Evolutionary conservation across 1,140 invertebrate species (phyloP).

Genomic region (Pseudomyrmex gracilis): DNA sequence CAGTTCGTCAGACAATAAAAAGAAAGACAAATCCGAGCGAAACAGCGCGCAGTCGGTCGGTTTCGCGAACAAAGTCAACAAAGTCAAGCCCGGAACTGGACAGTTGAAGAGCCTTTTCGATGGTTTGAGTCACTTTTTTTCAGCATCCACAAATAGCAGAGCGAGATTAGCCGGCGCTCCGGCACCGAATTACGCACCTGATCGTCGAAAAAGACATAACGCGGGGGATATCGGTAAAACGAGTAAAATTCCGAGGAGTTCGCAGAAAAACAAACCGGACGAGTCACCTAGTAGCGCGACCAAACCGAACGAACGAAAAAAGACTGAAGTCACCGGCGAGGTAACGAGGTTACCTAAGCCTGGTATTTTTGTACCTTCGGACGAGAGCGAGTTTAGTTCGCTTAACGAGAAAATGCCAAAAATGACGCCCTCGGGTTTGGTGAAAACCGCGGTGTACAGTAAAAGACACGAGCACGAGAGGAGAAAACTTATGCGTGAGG

Average conservation of each 20-base stretch:
- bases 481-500: conserved; percentile 79
- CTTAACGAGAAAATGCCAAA: conserved; percentile 76
- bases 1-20: conserved; percentile 62
- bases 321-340: conserved; percentile 18
- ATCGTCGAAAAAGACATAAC: conserved; percentile 81
- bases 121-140: conserved; percentile 94
- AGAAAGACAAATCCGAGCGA: conserved; percentile 60
- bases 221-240: conserved; percentile 70
- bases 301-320: conserved; percentile 63
- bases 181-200: conserved; percentile 85
- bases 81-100: conserved; percentile 86
- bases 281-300: conserved; percentile 29
- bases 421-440: conserved; percentile 88
- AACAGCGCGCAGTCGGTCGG: conserved; percentile 2
- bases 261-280: conserved; percentile 57
- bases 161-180: conserved; percentile 84
- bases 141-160: conserved; percentile 87
- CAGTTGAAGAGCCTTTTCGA: conserved; percentile 93
- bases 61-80: conserved; percentile 68
- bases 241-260: conserved; percentile 47
- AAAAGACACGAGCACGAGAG: conserved; percentile 87
- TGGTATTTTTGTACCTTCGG: conserved; percentile 79
- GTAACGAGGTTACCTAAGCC: conserved; percentile 73
- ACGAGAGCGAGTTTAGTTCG: conserved; percentile 69
- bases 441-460: conserved; percentile 88